Evolutionary conservation across 2,888 invertebrate genomes (phyloP).

Genomic region (Hypomecis punctinalis): DNA sequence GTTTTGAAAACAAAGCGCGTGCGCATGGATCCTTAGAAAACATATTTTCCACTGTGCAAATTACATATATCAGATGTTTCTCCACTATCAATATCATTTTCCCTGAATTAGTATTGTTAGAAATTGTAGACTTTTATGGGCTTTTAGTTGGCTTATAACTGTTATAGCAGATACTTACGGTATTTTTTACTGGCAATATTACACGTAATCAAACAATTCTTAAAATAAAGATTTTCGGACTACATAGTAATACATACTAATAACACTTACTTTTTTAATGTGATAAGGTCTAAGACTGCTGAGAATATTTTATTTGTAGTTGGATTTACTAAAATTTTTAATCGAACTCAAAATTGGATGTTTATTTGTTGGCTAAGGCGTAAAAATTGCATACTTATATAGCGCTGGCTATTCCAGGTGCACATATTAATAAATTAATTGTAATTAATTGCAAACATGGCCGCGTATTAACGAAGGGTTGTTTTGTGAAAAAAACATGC

Average conservation of each 20-base stretch:
- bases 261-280: too few species aligned
- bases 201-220: too few species aligned
- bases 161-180: too few species aligned
- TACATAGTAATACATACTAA: too few species aligned
- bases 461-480: not conserved
- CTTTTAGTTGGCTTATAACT: too few species aligned
- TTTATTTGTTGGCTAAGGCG: not conserved
- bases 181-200: too few species aligned
- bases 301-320: too few species aligned
- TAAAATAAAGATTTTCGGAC: too few species aligned
- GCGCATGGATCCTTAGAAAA: constrained; percentile 59
- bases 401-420: not conserved
- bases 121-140: not conserved
- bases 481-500: not conserved
- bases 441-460: not conserved
- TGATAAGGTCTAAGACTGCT: too few species aligned
- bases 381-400: not conserved
- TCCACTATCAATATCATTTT: not conserved
- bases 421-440: not conserved
- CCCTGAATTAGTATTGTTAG: too few species aligned
- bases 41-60: constrained; percentile 53
- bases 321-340: too few species aligned
- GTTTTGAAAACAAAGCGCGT: constrained; percentile 70
- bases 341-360: too few species aligned
- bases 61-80: constrained; percentile 46